Conservation (phyloP, 2,113 vertebrate genomes). For the Rhinoptilus africanus region DNA sequence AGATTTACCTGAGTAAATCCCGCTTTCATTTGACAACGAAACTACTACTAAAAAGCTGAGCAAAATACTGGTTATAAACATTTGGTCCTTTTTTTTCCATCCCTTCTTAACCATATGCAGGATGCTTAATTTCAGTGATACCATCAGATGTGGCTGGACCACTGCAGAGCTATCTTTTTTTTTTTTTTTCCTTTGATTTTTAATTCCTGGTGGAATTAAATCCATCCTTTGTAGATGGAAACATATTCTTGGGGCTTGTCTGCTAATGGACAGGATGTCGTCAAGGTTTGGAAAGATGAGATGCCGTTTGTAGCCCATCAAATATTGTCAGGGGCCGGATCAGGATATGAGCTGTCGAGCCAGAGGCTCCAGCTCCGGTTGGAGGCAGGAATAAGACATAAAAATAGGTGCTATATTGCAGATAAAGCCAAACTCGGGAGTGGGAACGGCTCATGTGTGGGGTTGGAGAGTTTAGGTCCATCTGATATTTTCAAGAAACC, state of each 20-base stretch:
- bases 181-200: background rate
- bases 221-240: background rate
- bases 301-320: background rate
- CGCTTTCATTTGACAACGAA: background rate
- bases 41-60: background rate
- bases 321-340: background rate
- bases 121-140: background rate
- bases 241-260: background rate
- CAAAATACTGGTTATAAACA: background rate
- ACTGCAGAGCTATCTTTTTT: background rate
- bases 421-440: background rate
- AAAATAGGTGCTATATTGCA: background rate
- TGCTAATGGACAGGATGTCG: background rate
- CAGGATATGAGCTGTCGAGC: background rate
- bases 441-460: background rate
- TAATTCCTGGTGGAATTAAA: background rate
- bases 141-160: background rate
- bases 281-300: background rate
- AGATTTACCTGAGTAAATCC: background rate
- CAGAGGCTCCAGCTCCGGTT: accelerated
- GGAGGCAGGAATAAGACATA: background rate
- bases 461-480: background rate
- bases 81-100: background rate
- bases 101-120: background rate
- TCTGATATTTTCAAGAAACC: background rate